Evolutionary conservation across 2,797 vertebrate genomes (phyloP).

Genomic region (Phoeniculus purpureus): DNA sequence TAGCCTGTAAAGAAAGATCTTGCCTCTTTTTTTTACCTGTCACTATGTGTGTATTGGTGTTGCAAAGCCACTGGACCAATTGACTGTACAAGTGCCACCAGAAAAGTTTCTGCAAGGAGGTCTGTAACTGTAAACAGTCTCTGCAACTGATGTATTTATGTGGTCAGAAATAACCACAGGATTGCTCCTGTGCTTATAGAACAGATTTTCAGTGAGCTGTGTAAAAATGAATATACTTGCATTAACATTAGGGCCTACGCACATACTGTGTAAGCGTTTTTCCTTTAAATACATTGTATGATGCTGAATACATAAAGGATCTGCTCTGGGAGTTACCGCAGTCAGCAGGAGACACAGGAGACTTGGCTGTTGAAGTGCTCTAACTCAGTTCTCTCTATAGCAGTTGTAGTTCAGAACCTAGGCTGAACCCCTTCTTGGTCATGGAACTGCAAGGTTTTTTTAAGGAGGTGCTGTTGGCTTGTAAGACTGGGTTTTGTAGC

Average conservation of each 20-base stretch:
- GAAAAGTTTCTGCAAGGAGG: conserved; percentile 50
- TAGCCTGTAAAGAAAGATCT: not conserved
- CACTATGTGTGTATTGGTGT: conserved; percentile 24
- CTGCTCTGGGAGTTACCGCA: not conserved
- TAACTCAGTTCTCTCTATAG: not conserved
- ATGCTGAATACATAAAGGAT: not conserved
- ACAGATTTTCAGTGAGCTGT: conserved; percentile 67
- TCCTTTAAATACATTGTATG: not conserved
- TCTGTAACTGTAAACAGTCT: conserved; percentile 47
- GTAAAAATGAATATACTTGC: conserved; percentile 78
- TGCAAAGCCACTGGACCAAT: conserved; percentile 70
- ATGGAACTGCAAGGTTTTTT: not conserved
- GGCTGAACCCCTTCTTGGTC: not conserved
- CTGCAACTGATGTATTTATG: conserved; percentile 64
- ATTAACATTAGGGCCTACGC: conserved; percentile 69
- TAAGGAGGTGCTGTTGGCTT: not conserved
- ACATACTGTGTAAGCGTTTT: not conserved
- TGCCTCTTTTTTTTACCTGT: conserved; percentile 5
- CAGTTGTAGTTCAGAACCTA: not conserved
- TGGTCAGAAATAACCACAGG: conserved; percentile 66
- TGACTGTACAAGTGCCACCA: conserved; percentile 63
- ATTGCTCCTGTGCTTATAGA: conserved; percentile 75
- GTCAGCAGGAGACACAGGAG: not conserved
- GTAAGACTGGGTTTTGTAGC: not conserved
- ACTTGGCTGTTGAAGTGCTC: not conserved